Evolutionary conservation across 2,113 vertebrate genomes (phyloP), one percentile per base, ranked within the genome.

Genomic region (Copsychus sechellarum): DNA sequence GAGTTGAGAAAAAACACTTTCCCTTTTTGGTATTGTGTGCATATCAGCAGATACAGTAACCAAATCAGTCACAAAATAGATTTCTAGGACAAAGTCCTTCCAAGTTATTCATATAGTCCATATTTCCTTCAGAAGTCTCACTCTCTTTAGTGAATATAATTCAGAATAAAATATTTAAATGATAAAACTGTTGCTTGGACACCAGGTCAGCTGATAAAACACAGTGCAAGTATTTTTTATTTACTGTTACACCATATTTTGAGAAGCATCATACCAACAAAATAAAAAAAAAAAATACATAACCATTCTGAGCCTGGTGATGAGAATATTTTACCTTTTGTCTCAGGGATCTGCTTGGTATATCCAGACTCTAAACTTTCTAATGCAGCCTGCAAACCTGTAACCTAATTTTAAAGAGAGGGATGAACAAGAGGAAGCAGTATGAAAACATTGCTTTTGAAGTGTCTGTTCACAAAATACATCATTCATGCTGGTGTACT

Each of bases 281-380:
- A 51, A 16, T 42, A 28, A 50, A 14, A 9, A 21, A 33, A 60
- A 62, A 48, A 57, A 58, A 25, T 18, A n/a, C 20, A 50, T 7
- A 61, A 50, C 9, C 45, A 66, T 36, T 42, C 14, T 51, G 51
- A 89, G 36, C 23, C 56, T 29, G 9, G 47, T 31, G 25, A 72
- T 11, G 5, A 21, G 22, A 90, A 23, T 76, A 43, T 54, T 88
- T 97, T 98, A 98, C 98, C 98, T 97, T 87, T 96, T 62, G 77
- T 86, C 79, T 90, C 42, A 89, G 95, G 64, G 71, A 61, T 22
- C 28, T 64, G 65, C 64, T 72, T n/a, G 51, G 13, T 53, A 51
- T 13, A 33, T 24, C 64, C 88, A 1, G 48, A 80, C n/a, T 98
- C 92, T 29, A 97, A 19, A 24, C 45, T 93, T 62, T 56, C 87